Percentiles rank a stretch among this genome's conserved stretches.
phyloP scores from a whole-genome alignment of 2,888 invertebrate species.

The Phortica magna region DNA sequence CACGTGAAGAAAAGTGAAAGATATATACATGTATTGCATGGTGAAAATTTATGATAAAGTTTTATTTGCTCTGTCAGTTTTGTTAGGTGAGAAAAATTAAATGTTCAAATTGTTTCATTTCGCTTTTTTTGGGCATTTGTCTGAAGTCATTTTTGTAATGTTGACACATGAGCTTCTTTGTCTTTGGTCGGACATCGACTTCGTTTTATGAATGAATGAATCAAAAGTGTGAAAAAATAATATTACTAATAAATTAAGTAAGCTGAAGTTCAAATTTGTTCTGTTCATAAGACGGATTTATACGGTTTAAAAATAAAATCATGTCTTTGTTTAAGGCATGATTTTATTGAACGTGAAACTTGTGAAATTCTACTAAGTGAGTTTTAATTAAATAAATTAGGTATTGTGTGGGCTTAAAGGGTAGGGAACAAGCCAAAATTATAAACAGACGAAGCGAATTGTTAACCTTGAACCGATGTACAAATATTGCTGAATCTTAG shows the following conservation, averaged over 20 bases:
- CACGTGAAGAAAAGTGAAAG: conserved; percentile 6
- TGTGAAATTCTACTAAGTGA: too few relatives aligned
- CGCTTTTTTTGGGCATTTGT: neutral
- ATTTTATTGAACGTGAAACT: too few relatives aligned
- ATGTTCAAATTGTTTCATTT: conserved; percentile 6
- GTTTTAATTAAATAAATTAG: too few relatives aligned
- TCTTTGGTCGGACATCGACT: neutral
- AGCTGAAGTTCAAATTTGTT: neutral
- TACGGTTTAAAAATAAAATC: neutral
- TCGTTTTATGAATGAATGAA: neutral
- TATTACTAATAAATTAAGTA: conserved; percentile 11
- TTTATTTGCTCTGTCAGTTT: neutral
- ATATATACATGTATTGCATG: neutral
- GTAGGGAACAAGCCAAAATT: too few relatives aligned
- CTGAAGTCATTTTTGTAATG: too few relatives aligned
- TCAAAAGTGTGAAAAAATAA: conserved; percentile 10
- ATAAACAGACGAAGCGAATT: too few relatives aligned
- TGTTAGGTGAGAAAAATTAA: conserved; percentile 8
- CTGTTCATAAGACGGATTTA: neutral
- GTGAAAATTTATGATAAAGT: neutral
- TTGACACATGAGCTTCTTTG: too few relatives aligned
- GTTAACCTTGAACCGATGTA: too few relatives aligned
- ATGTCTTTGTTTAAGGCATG: too few relatives aligned
- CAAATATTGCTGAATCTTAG: too few relatives aligned
- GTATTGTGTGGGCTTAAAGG: too few relatives aligned